phyloP scores from a whole-genome alignment of 1,140 invertebrate genomes.

The Nasonia vitripennis region DNA sequence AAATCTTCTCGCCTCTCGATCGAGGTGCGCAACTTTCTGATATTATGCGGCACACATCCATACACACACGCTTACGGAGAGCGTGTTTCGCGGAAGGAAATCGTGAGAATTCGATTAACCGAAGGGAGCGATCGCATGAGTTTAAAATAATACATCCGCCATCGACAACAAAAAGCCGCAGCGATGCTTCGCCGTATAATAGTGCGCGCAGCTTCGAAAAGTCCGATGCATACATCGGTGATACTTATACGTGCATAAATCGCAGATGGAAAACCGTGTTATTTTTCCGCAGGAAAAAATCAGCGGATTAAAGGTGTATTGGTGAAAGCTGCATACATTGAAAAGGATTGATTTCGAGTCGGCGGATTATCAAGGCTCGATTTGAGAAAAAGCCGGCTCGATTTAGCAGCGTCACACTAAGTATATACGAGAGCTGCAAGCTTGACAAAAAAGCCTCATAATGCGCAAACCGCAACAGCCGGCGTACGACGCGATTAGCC shows the following conservation, averaged over 20 bases:
- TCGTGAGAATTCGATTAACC: constrained; percentile 36
- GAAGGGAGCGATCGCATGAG: neutral
- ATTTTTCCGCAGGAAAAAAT: no score
- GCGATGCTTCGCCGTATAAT: no score
- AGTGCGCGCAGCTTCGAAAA: no score
- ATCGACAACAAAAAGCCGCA: neutral
- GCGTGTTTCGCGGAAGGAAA: constrained; percentile 19
- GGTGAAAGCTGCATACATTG: no score
- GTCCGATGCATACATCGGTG: no score
- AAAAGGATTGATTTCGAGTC: no score
- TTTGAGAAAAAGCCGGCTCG: neutral
- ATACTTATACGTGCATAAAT: neutral
- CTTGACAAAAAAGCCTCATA: neutral
- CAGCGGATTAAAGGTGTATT: no score
- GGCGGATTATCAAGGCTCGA: no score
- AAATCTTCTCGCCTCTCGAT: constrained; percentile 10
- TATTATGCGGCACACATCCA: neutral
- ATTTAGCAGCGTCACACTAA: neutral
- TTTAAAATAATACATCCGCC: no score
- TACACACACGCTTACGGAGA: neutral
- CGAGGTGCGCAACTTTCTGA: neutral
- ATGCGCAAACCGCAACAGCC: neutral
- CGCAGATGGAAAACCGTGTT: neutral
- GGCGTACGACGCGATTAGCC: neutral
- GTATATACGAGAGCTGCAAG: neutral